phyloP scores from a whole-genome alignment of 2,113 vertebrate genomes.

The Bujurquina vittata region DNA sequence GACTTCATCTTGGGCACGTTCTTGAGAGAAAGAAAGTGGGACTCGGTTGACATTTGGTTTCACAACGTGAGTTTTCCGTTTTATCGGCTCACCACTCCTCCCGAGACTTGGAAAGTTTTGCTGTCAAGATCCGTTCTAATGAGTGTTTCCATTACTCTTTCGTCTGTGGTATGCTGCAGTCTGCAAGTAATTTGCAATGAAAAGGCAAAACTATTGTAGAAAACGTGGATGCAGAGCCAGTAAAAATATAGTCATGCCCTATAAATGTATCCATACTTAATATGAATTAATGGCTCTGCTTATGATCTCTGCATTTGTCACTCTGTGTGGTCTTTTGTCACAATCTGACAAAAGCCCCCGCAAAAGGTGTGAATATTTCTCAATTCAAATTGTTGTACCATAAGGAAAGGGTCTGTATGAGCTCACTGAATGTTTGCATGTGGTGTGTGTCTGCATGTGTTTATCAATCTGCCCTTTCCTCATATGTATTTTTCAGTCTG shows the following conservation, averaged over 20 bases:
- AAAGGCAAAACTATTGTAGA: conserved; percentile 40
- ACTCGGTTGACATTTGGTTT: conserved; percentile 12
- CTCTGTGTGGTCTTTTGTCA: not conserved
- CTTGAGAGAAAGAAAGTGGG: conserved; percentile 12
- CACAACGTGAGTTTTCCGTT: conserved; percentile 63
- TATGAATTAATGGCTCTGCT: not conserved
- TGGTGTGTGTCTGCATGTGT: conserved; percentile 6
- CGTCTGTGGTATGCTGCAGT: conserved; percentile 35
- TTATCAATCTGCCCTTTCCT: conserved; percentile 11
- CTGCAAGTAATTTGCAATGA: conserved; percentile 56
- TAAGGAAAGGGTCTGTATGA: not conserved
- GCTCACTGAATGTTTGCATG: conserved; percentile 15
- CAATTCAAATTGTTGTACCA: not conserved
- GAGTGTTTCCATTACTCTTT: conserved; percentile 68
- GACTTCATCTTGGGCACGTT: conserved; percentile 40
- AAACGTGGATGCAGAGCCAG: conserved; percentile 22
- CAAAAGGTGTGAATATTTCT: not conserved
- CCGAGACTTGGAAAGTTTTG: conserved; percentile 54
- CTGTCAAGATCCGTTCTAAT: conserved; percentile 42
- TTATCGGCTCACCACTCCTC: conserved; percentile 36
- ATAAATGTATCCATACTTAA: not conserved
- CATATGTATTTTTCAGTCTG: conserved; percentile 36
- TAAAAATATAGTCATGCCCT: conserved; percentile 4
- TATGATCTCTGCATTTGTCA: not conserved
- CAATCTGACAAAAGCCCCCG: not conserved